These are phyloP conservation scores for Scaptomyza montana DNA, from an alignment of 1,140 invertebrate genomes.

Conservation along the genomic window DNA sequence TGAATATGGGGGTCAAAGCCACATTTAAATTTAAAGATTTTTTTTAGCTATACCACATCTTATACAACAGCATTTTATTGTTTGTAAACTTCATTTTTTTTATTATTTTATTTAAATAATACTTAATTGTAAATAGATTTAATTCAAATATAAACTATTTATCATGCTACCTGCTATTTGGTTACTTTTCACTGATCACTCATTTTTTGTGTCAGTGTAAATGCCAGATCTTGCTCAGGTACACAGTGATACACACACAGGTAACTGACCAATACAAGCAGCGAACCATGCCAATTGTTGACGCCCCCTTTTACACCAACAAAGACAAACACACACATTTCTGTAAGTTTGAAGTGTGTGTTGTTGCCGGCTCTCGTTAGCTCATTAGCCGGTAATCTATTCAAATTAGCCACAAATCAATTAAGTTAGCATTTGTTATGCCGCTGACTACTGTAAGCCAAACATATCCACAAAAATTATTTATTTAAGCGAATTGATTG, in stretches of 20 bases:
- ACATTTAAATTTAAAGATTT: too few species aligned
- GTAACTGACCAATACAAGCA: slow-evolving; percentile 64
- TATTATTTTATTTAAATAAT: too few species aligned
- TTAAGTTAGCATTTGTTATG: slow-evolving; percentile 41
- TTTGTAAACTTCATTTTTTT: too few species aligned
- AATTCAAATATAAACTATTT: too few species aligned
- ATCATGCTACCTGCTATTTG: not conserved
- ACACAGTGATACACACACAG: slow-evolving; percentile 39
- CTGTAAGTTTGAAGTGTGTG: slow-evolving; percentile 7
- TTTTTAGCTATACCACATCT: too few species aligned
- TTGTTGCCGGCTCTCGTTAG: slow-evolving; percentile 53
- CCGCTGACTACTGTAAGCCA: slow-evolving; percentile 44
- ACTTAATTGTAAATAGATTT: too few species aligned
- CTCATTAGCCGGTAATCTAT: slow-evolving; percentile 73
- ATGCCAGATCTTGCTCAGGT: slow-evolving; percentile 27
- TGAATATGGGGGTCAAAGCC: too few species aligned
- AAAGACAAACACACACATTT: slow-evolving; percentile 6
- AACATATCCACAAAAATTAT: slow-evolving; percentile 37
- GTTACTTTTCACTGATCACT: not conserved
- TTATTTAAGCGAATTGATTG: slow-evolving; percentile 33
- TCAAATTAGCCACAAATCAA: slow-evolving; percentile 78
- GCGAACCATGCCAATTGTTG: slow-evolving; percentile 50
- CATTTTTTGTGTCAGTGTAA: slow-evolving; percentile 44
- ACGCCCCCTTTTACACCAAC: slow-evolving; percentile 55
- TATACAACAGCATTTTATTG: too few species aligned